A percentile compares a stretch with the other conserved stretches of the same genome.
Conservation (phyloP, 2,888 invertebrate genomes). For the Limenitis camilla region DNA sequence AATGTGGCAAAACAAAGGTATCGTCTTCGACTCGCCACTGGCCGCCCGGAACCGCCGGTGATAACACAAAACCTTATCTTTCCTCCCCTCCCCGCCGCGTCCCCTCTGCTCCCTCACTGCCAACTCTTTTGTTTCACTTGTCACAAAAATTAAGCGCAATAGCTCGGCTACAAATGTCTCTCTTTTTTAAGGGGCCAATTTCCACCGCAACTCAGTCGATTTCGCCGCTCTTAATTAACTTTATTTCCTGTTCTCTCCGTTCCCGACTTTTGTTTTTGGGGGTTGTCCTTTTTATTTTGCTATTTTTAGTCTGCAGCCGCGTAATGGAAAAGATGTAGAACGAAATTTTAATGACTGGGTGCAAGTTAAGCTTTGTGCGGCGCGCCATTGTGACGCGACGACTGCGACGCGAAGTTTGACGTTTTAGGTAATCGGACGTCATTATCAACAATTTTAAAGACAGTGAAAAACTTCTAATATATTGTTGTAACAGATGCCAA, state of each 20-base stretch:
- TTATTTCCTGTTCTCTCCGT: conserved; percentile 72
- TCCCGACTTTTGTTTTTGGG: conserved; percentile 69
- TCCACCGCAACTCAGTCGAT: conserved; percentile 74
- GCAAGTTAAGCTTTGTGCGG: conserved; percentile 67
- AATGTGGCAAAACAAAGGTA: conserved; percentile 70
- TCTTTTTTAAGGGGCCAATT: conserved; percentile 73
- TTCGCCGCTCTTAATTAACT: conserved; percentile 75
- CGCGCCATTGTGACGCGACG: conserved; percentile 54
- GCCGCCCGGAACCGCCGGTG: conserved; percentile 60
- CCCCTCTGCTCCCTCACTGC: conserved; percentile 43
- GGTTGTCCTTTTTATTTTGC: conserved; percentile 64
- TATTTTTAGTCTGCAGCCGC: conserved; percentile 71
- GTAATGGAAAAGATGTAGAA: conserved; percentile 73
- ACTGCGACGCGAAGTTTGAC: conserved; percentile 53
- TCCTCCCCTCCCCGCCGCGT: conserved; percentile 32
- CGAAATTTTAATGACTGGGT: conserved; percentile 71
- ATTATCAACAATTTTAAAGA: conserved; percentile 46
- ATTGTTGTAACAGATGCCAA: conserved; percentile 2
- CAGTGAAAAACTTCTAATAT: conserved; percentile 15
- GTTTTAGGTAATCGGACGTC: conserved; percentile 49
- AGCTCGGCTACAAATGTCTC: conserved; percentile 72
- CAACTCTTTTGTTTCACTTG: conserved; percentile 75
- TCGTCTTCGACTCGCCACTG: conserved; percentile 69
- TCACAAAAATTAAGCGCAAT: conserved; percentile 75
- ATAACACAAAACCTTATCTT: conserved; percentile 68